phyloP scores from a whole-genome alignment of 2,113 vertebrate genomes.

The Ageneiosus marmoratus region DNA sequence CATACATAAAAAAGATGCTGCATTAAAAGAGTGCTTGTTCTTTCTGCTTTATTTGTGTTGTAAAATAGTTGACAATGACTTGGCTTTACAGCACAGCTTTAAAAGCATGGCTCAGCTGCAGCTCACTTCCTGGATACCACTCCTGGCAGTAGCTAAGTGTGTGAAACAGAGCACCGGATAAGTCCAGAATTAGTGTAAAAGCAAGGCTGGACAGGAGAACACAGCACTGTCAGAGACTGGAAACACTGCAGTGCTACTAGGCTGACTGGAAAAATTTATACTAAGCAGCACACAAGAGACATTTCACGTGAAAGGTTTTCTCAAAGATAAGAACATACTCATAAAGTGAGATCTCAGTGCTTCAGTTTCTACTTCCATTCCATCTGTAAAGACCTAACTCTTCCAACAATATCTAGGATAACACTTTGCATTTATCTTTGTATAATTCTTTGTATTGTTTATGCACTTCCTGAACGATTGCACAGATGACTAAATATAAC shows the following conservation, averaged over 20 bases:
- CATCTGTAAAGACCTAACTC: neutral
- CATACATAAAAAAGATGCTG: constrained; percentile 14
- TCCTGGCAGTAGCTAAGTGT: constrained; percentile 32
- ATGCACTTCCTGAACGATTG: neutral
- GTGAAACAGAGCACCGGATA: constrained; percentile 44
- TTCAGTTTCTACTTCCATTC: neutral
- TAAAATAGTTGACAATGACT: constrained; percentile 31
- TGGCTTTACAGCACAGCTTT: constrained; percentile 34
- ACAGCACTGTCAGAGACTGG: constrained; percentile 36
- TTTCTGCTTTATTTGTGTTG: constrained; percentile 1
- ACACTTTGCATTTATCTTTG: neutral
- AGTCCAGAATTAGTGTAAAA: constrained; percentile 48
- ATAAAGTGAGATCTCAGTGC: neutral
- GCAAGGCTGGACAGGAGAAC: constrained; percentile 41
- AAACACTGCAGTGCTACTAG: constrained; percentile 42
- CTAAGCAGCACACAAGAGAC: constrained; percentile 38
- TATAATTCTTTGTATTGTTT: no score
- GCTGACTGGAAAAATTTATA: constrained; percentile 39
- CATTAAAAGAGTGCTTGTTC: constrained; percentile 16
- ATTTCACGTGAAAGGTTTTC: constrained; percentile 5
- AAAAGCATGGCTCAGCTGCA: constrained; percentile 23
- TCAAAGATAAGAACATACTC: neutral
- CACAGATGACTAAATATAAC: neutral
- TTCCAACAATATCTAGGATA: neutral
- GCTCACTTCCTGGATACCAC: constrained; percentile 38